Conservation (phyloP, 2,888 invertebrate genomes). For the Patella ulyssiponensis region DNA sequence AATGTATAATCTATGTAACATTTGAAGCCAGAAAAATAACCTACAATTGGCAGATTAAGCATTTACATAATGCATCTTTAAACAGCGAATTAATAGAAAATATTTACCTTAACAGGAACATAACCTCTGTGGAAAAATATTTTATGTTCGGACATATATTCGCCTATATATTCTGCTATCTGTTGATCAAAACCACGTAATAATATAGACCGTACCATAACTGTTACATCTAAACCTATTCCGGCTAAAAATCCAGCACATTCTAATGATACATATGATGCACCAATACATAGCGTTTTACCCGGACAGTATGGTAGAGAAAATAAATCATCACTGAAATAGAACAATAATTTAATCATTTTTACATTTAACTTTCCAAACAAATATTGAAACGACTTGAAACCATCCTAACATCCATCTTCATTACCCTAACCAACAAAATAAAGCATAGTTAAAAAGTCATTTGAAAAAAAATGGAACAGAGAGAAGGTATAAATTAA, state of each 20-base stretch:
- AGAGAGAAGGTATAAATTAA: no score
- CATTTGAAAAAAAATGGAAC: no score
- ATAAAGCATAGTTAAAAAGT: no score
- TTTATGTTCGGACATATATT: constrained; percentile 85
- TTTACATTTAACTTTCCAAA: background rate
- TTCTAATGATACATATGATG: constrained; percentile 88
- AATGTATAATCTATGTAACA: no score
- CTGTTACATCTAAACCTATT: constrained; percentile 87
- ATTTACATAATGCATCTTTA: no score
- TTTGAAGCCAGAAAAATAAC: no score
- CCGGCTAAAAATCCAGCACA: constrained; percentile 94
- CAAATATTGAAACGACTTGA: no score
- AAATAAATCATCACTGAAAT: constrained; percentile 90
- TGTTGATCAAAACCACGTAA: constrained; percentile 93
- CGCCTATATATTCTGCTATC: constrained; percentile 86
- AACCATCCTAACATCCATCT: no score
- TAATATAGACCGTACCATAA: constrained; percentile 89
- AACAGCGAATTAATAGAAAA: no score
- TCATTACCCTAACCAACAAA: no score
- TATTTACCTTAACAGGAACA: constrained; percentile 56
- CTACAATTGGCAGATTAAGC: no score
- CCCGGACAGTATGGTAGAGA: constrained; percentile 87
- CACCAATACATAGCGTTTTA: constrained; percentile 79
- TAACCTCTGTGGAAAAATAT: constrained; percentile 80
- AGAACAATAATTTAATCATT: constrained; percentile 1